Conservation (phyloP, 2,888 invertebrate species). For the Tipula unca region DNA sequence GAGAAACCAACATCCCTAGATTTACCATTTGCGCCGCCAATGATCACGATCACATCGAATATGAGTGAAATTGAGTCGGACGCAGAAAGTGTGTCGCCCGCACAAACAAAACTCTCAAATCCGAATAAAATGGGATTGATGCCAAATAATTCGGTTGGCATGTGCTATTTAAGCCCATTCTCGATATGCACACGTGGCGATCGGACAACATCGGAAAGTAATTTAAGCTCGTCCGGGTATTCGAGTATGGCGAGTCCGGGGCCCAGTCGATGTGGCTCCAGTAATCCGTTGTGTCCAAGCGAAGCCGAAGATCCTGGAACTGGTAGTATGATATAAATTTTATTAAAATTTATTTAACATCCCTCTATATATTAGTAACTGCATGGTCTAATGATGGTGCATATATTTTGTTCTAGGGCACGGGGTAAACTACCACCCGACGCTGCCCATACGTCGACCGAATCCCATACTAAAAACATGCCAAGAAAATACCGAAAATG, state of each 20-base stretch:
- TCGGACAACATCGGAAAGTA: conserved; percentile 72
- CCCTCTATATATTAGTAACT: background rate
- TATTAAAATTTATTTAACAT: background rate
- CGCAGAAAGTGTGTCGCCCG: conserved; percentile 57
- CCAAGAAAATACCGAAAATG: conserved; percentile 43
- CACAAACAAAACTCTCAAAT: conserved; percentile 43
- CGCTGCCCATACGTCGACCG: conserved; percentile 48
- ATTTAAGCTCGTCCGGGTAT: conserved; percentile 75
- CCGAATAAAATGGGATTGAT: conserved; percentile 38
- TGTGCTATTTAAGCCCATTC: conserved; percentile 72
- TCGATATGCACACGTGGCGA: conserved; percentile 63
- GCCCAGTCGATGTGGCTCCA: conserved; percentile 71
- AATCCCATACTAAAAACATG: conserved; percentile 53
- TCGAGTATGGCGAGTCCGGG: conserved; percentile 81
- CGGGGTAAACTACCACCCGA: conserved; percentile 31
- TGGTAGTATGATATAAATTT: conserved; percentile 32
- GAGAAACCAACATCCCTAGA: conserved; percentile 55
- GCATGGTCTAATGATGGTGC: background rate
- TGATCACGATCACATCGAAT: conserved; percentile 67
- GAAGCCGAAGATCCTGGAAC: conserved; percentile 66
- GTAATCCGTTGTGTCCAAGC: conserved; percentile 66
- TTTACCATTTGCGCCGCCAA: conserved; percentile 54
- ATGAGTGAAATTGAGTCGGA: conserved; percentile 69
- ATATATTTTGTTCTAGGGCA: conserved; percentile 26
- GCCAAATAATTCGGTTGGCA: conserved; percentile 43